These are phyloP conservation scores for Dryas iulia DNA, from an alignment of 1,140 invertebrate genomes.

Conservation along the genomic window DNA sequence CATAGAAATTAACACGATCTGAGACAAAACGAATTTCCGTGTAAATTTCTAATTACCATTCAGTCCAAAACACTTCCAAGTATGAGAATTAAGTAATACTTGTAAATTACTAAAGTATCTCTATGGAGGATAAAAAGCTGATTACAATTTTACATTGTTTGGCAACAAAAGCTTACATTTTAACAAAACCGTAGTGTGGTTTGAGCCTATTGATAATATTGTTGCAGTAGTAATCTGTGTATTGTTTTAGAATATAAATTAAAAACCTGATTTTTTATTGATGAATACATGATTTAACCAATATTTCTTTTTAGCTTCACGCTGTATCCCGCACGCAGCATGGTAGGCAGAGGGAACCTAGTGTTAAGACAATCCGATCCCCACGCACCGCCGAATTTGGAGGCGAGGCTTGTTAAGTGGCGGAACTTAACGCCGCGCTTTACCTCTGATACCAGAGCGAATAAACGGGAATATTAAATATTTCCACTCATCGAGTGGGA, in stretches of 20 bases:
- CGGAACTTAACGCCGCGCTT: too few relatives aligned
- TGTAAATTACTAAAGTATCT: not conserved
- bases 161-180: slow-evolving; percentile 10
- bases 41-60: not conserved
- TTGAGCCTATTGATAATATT: slow-evolving; percentile 25
- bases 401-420: too few relatives aligned
- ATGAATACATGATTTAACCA: not conserved
- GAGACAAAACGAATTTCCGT: not conserved
- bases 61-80: not conserved
- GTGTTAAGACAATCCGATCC: too few relatives aligned
- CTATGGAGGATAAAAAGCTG: not conserved
- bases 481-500: too few relatives aligned
- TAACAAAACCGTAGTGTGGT: slow-evolving; percentile 9
- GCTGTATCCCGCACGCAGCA: too few relatives aligned
- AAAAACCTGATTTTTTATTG: not conserved
- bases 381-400: too few relatives aligned
- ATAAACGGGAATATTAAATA: too few relatives aligned
- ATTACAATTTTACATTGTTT: slow-evolving; percentile 18
- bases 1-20: not conserved
- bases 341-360: too few relatives aligned
- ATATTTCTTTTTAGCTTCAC: too few relatives aligned
- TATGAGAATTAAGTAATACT: not conserved
- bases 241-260: slow-evolving; percentile 11
- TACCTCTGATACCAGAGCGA: too few relatives aligned
- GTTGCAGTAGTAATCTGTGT: slow-evolving; percentile 9